A percentile compares a stretch with the other conserved stretches of the same genome.
phyloP scores from a whole-genome alignment of 2,797 vertebrate genomes.

The Distichodus sexfasciatus region DNA sequence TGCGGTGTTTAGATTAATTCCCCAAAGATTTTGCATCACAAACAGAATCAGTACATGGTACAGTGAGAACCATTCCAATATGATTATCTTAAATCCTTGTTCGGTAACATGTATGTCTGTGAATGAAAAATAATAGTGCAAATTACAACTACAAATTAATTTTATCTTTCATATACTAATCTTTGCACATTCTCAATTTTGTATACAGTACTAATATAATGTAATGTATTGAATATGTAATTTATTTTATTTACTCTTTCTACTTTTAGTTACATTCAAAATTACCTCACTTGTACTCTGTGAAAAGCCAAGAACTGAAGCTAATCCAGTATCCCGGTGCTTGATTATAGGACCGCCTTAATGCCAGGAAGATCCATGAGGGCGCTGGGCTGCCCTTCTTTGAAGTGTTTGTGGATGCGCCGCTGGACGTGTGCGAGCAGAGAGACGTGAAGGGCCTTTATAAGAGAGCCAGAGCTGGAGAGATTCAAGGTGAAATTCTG shows the following conservation, averaged over 20 bases:
- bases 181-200: too few species aligned
- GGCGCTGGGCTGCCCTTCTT: conserved; percentile 93
- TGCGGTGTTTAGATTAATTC: neutral
- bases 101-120: too few species aligned
- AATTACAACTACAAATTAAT: too few species aligned
- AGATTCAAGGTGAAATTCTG: conserved; percentile 85
- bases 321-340: neutral
- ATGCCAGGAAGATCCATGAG: conserved; percentile 92
- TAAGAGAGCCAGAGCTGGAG: conserved; percentile 94
- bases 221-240: too few species aligned
- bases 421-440: conserved; percentile 93
- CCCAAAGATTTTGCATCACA: neutral
- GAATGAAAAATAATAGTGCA: too few species aligned
- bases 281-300: too few species aligned
- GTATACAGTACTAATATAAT: too few species aligned
- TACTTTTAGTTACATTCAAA: too few species aligned
- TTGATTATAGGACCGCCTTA: conserved; percentile 86
- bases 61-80: neutral
- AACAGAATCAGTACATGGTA: neutral
- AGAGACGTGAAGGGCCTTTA: conserved; percentile 97
- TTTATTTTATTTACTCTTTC: too few species aligned
- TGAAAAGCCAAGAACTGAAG: too few species aligned
- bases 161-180: too few species aligned
- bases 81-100: too few species aligned
- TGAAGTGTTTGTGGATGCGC: conserved; percentile 97